Conservation (phyloP, 2,113 vertebrate genomes). For the Saccopteryx bilineata region DNA sequence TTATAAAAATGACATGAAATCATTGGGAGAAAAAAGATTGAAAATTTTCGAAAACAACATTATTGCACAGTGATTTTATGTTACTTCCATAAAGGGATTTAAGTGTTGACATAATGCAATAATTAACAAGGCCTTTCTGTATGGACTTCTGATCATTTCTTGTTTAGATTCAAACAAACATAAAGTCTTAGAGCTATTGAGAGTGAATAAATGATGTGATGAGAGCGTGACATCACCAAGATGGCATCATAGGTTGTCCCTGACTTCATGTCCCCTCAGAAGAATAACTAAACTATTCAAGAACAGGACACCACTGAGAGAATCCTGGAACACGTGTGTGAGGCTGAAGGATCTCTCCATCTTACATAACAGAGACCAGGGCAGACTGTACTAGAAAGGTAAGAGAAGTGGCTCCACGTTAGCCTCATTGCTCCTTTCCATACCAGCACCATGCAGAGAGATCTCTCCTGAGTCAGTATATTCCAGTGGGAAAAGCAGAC, state of each 20-base stretch:
- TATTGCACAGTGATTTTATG: neutral
- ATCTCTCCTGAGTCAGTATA: too few species aligned
- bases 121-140: slow-evolving; percentile 8
- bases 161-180: neutral
- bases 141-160: neutral
- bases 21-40: neutral
- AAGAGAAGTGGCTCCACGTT: too few species aligned
- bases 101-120: neutral
- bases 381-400: too few species aligned
- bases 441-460: too few species aligned
- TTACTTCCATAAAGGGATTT: neutral
- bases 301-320: too few species aligned
- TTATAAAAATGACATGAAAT: slow-evolving; percentile 33
- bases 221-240: neutral
- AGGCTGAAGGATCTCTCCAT: too few species aligned
- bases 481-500: too few species aligned
- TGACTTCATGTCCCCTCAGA: too few species aligned
- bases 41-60: neutral
- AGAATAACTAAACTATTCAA: too few species aligned
- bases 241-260: neutral
- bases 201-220: neutral
- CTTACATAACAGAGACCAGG: too few species aligned
- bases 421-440: too few species aligned
- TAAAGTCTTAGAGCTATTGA: neutral
- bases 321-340: too few species aligned